These are phyloP conservation scores for Amphilophus citrinellus DNA, from an alignment of 2,113 vertebrate species.

Conservation along the genomic window DNA sequence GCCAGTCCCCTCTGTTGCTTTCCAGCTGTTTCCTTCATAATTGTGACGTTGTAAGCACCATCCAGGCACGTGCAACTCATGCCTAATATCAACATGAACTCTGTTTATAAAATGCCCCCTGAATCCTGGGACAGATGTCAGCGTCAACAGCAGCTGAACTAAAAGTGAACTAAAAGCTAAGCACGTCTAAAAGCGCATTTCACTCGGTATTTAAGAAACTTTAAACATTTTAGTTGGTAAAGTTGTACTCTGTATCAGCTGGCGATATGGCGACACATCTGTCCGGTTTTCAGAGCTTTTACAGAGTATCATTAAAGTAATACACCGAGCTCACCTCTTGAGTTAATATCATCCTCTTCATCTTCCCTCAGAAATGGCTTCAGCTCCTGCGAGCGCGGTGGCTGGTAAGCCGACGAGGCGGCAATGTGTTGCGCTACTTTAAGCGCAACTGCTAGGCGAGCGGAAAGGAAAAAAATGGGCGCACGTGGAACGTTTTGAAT, in stretches of 20 bases:
- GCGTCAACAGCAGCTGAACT: not conserved
- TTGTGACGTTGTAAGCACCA: conserved; percentile 21
- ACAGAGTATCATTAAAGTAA: not conserved
- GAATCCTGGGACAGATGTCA: not conserved
- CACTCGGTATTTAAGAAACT: not conserved
- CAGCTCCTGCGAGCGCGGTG: conserved; percentile 2
- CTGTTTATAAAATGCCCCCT: not conserved
- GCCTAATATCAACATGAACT: conserved; percentile 46
- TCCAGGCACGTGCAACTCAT: conserved; percentile 47
- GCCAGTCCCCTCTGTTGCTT: not conserved
- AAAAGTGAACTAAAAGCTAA: not conserved
- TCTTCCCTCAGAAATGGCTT: conserved; percentile 49
- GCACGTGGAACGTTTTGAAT: not conserved
- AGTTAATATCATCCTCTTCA: conserved; percentile 47
- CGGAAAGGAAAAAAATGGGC: not conserved
- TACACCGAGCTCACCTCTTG: conserved; percentile 17
- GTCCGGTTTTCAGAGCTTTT: not conserved
- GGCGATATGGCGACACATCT: not conserved
- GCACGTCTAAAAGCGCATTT: not conserved
- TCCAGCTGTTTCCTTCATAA: conserved; percentile 67
- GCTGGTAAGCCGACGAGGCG: conserved; percentile 10
- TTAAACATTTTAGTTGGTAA: not conserved
- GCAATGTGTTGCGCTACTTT: conserved; percentile 55
- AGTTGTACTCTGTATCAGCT: not conserved
- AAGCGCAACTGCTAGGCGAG: not conserved